Evolutionary conservation across 2,113 vertebrate species (phyloP).

Genomic region (Myocastor coypus): DNA sequence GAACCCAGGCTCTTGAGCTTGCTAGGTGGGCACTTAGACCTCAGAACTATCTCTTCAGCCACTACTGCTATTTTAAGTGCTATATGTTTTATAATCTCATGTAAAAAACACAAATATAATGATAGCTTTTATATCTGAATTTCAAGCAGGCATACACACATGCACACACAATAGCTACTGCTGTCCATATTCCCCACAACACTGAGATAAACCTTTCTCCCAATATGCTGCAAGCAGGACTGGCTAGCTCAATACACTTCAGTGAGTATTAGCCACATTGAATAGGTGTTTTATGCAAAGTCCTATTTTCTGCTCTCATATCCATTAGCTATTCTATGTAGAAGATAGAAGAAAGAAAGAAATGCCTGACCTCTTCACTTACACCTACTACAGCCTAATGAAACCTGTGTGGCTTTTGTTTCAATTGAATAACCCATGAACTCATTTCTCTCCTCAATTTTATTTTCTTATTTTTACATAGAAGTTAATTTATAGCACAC

Average conservation of each 20-base stretch:
- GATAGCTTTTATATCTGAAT: neutral
- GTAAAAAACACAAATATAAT: neutral
- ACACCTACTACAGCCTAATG: neutral
- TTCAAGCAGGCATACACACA: neutral
- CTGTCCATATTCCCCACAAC: neutral
- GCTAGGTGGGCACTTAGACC: no score
- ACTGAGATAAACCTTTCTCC: neutral
- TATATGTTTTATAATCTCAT: neutral
- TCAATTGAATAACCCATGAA: neutral
- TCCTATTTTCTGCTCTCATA: neutral
- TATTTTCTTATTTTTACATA: neutral
- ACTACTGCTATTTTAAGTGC: neutral
- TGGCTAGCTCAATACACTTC: no score
- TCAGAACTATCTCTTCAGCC: no score
- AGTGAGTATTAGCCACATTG: accelerated
- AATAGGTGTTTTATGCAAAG: no score
- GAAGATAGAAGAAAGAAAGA: accelerated
- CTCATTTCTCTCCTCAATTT: neutral
- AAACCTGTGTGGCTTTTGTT: neutral
- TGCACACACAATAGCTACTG: neutral
- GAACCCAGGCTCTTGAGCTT: no score
- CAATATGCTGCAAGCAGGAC: neutral
- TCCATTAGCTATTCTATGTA: neutral
- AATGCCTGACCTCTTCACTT: neutral
- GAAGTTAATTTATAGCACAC: neutral